A percentile compares a stretch with the other conserved stretches of the same genome.
phyloP scores from a whole-genome alignment of 2,113 vertebrate species.

The Macroglossus sobrinus region DNA sequence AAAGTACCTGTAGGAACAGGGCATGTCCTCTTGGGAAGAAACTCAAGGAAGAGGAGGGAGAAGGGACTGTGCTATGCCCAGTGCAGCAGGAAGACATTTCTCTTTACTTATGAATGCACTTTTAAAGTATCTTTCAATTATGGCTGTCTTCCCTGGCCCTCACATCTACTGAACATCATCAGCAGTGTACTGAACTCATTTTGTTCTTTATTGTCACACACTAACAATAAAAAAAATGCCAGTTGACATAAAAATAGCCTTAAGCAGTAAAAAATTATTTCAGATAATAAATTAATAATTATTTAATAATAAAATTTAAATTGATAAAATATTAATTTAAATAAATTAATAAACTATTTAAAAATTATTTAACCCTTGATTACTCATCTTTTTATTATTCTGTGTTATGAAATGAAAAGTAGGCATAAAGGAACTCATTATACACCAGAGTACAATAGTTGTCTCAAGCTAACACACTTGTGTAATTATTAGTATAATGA shows the following conservation, averaged over 20 bases:
- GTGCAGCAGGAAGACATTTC: neutral
- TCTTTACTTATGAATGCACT: neutral
- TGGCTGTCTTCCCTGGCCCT: neutral
- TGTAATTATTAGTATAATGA: neutral
- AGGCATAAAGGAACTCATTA: neutral
- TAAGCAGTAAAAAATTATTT: neutral
- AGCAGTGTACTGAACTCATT: accelerated
- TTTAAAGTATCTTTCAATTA: neutral
- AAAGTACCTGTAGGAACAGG: neutral
- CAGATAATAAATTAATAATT: neutral
- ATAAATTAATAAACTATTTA: neutral
- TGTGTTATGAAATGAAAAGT: neutral
- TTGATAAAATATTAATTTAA: neutral
- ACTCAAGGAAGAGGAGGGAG: neutral
- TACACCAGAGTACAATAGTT: neutral
- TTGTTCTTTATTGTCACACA: neutral
- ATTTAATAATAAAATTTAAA: neutral
- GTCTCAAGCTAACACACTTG: neutral
- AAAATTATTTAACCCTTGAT: neutral
- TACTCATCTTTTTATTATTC: neutral
- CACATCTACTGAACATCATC: accelerated
- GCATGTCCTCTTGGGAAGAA: neutral
- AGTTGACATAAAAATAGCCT: neutral
- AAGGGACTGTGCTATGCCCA: neutral
- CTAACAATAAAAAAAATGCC: neutral